A percentile compares a stretch with the other conserved stretches of the same genome.
These are phyloP conservation scores for Lepetodrilus schrolli DNA, from an alignment of 2,888 invertebrate species.

Conservation along the genomic window DNA sequence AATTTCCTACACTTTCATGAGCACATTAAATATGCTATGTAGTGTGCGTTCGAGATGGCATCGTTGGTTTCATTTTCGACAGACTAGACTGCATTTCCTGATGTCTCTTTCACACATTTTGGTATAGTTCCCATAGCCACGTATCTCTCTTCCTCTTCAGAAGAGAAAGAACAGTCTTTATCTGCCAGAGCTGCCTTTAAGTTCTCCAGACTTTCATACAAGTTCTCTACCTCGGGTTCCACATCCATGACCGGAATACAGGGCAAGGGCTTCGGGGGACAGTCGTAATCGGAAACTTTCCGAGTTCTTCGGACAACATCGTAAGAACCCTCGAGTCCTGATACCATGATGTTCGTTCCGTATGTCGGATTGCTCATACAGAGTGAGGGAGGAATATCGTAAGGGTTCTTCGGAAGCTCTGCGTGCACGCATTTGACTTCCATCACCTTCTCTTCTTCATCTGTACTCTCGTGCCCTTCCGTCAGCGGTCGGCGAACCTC, in stretches of 20 bases:
- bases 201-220: conserved; percentile 30
- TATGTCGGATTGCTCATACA: conserved; percentile 28
- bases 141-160: conserved; percentile 28
- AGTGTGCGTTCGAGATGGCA: too few species aligned
- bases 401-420: not conserved
- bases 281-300: not conserved
- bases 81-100: not conserved
- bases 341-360: not conserved
- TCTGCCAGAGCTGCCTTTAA: conserved; percentile 29
- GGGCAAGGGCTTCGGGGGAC: conserved; percentile 19
- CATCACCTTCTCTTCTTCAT: not conserved
- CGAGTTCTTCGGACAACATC: not conserved
- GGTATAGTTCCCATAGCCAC: conserved; percentile 25
- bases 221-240: conserved; percentile 20
- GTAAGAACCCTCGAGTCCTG: not conserved
- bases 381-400: conserved; percentile 24
- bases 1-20: too few species aligned
- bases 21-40: too few species aligned
- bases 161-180: not conserved
- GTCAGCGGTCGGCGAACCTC: not conserved
- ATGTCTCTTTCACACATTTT: not conserved
- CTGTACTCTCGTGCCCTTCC: not conserved
- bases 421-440: conserved; percentile 14
- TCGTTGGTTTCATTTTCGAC: too few species aligned
- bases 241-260: not conserved